Conservation (phyloP, 2,113 vertebrate species). For the Seriola quinqueradiata region DNA sequence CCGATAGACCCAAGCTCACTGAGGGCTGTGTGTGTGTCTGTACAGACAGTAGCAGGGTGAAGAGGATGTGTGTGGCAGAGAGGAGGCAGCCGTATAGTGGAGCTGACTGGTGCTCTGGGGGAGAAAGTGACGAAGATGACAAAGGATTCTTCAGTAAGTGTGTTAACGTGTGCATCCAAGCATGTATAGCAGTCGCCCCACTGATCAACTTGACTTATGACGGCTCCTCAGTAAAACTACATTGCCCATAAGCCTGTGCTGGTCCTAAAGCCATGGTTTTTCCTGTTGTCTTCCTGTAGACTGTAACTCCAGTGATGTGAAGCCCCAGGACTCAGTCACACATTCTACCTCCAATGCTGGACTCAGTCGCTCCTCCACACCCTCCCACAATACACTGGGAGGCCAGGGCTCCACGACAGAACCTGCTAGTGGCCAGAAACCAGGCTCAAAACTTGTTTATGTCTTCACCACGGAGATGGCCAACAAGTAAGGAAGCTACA, state of each 20-base stretch:
- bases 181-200: slow-evolving; percentile 12
- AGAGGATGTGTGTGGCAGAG: slow-evolving; percentile 88
- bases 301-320: slow-evolving; percentile 95
- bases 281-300: slow-evolving; percentile 80
- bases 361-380: slow-evolving; percentile 88
- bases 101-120: slow-evolving; percentile 88
- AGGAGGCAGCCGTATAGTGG: slow-evolving; percentile 87
- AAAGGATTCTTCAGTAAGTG: slow-evolving; percentile 84
- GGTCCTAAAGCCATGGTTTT: slow-evolving; percentile 28
- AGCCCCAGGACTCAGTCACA: slow-evolving; percentile 92
- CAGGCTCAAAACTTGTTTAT: slow-evolving; percentile 96
- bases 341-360: slow-evolving; percentile 89
- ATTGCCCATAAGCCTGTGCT: slow-evolving; percentile 36
- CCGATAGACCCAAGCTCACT: slow-evolving; percentile 13
- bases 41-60: slow-evolving; percentile 84
- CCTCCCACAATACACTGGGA: slow-evolving; percentile 90
- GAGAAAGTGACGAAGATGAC: slow-evolving; percentile 88
- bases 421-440: slow-evolving; percentile 89
- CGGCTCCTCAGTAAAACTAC: slow-evolving; percentile 30
- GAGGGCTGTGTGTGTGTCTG: slow-evolving; percentile 28
- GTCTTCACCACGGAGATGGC: slow-evolving; percentile 99
- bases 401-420: slow-evolving; percentile 90
- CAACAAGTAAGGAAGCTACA: slow-evolving; percentile 92
- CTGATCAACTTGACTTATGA: slow-evolving; percentile 45
- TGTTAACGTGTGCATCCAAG: slow-evolving; percentile 52